Base-by-base conservation (phyloP, 2,113 vertebrate species). In the Oryzias melastigma region DNA sequence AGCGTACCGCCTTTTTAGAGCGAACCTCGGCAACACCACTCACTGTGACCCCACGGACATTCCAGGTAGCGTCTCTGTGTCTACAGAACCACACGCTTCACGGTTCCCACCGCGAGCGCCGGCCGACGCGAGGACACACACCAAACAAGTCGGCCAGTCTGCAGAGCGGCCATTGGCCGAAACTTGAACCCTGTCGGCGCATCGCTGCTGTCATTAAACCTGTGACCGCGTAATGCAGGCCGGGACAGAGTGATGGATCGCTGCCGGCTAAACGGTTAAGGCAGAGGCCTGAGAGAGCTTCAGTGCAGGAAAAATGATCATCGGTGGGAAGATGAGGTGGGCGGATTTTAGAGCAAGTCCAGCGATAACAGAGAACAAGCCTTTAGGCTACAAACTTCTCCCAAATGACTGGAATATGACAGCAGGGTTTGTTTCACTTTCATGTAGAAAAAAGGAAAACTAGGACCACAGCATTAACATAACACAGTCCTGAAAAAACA, bases 11-110 rank as follows among this genome's bases (percentile, higher is more conserved):
- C 81, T 81, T 85, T 35, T 80, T 55, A 85, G 75, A 86, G 71
- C 75, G 85, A 82, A 87, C 86, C 89, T 86, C 77, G 86, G 87
- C 89, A 89, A 90, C 87, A 77, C 78, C 83, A 84, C 59, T 74
- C 65, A 88, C 87, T 85, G 83, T 90, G 89, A 90, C 86, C 73
- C 68, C 4, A 15, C 56, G 18, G 71, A 89, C 80, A 87, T 86
- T 87, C 83, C 83, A 85, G 87, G 87, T 89, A 84, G 77, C 47
- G 66, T 88, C 78, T 73, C 87, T 81, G 63, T 7, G 77, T 76
- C 84, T 74, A 83, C 80, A 73, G 75, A 59, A 65, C 72, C 45
- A 20, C 19, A 25, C 51, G 40, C 12, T 50, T 20, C 60, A 60
- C 46, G 47, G 58, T 68, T 52, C 5, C 65, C 24, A 71, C 64